phyloP scores from a whole-genome alignment of 2,888 invertebrate species.

The Epiblema foenella region DNA sequence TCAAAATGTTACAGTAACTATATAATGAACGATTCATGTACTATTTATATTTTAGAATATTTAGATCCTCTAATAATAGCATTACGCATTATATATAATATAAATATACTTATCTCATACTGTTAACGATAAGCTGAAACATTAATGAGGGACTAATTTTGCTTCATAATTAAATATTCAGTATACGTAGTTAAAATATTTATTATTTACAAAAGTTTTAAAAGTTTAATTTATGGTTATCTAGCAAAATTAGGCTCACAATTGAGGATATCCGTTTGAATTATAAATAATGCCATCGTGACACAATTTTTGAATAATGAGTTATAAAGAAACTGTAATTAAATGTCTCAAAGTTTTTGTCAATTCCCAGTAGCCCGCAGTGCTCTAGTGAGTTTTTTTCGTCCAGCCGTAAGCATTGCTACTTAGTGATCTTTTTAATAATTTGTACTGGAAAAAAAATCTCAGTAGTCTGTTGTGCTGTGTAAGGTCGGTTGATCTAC shows the following conservation, averaged over 20 bases:
- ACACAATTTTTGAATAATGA: neutral
- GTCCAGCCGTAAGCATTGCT: neutral
- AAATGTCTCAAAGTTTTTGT: neutral
- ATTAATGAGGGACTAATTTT: slow-evolving; percentile 66
- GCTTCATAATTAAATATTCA: slow-evolving; percentile 50
- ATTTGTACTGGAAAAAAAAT: too few species aligned
- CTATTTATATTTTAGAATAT: slow-evolving; percentile 60
- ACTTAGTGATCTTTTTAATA: neutral
- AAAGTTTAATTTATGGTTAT: slow-evolving; percentile 34
- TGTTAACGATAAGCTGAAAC: slow-evolving; percentile 69
- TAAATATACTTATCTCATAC: slow-evolving; percentile 74
- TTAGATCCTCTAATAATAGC: slow-evolving; percentile 74
- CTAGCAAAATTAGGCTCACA: slow-evolving; percentile 61
- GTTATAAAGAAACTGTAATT: too few species aligned
- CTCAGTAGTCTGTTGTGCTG: too few species aligned
- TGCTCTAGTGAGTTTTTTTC: neutral
- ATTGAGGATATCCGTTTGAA: slow-evolving; percentile 41
- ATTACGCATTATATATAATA: slow-evolving; percentile 63
- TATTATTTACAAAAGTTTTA: slow-evolving; percentile 36
- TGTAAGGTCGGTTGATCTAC: too few species aligned
- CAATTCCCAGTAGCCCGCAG: neutral
- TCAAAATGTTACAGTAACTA: slow-evolving; percentile 26
- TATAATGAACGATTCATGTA: slow-evolving; percentile 44
- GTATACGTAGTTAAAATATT: slow-evolving; percentile 23
- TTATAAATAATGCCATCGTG: slow-evolving; percentile 8